Conservation (phyloP, 2,797 vertebrate species). For the Eulemur mongoz region DNA sequence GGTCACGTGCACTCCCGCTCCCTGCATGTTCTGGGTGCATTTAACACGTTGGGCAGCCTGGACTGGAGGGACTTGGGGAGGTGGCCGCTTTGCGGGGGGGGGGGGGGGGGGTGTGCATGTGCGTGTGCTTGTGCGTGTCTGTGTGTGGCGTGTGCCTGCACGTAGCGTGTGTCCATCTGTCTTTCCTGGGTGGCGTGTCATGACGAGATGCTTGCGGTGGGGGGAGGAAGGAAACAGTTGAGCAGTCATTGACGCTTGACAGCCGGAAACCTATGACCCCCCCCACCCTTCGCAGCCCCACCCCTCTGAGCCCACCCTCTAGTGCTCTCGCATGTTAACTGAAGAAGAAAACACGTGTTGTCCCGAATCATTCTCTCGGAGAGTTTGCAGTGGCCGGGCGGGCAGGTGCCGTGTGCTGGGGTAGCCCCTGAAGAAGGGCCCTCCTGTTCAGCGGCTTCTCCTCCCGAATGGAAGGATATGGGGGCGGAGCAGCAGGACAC, state of each 20-base stretch:
- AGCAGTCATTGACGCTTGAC: fast-evolving
- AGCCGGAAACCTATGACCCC: fast-evolving
- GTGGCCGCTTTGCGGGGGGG: fast-evolving
- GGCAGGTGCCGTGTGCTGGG: fast-evolving
- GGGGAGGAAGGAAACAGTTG: background rate
- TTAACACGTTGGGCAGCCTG: fast-evolving
- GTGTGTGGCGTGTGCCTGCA: background rate
- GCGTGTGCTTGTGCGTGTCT: fast-evolving
- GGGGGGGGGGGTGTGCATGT: fast-evolving
- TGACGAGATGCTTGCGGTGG: fast-evolving
- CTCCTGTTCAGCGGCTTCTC: background rate
- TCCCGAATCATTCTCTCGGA: fast-evolving
- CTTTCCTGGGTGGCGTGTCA: background rate
- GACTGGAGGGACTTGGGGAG: background rate
- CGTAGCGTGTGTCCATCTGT: fast-evolving
- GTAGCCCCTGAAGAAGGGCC: fast-evolving
- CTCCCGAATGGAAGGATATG: no score
- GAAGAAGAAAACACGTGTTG: fast-evolving
- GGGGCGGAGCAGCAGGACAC: background rate
- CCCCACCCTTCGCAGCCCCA: fast-evolving
- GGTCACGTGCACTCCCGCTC: fast-evolving
- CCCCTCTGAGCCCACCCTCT: background rate
- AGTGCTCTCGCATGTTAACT: background rate
- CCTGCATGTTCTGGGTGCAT: fast-evolving
- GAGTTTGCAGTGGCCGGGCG: background rate